A percentile compares a stretch with the other conserved stretches of the same genome.
Evolutionary conservation across 2,113 vertebrate species (phyloP).

Genomic region (Coreoperca whiteheadi): DNA sequence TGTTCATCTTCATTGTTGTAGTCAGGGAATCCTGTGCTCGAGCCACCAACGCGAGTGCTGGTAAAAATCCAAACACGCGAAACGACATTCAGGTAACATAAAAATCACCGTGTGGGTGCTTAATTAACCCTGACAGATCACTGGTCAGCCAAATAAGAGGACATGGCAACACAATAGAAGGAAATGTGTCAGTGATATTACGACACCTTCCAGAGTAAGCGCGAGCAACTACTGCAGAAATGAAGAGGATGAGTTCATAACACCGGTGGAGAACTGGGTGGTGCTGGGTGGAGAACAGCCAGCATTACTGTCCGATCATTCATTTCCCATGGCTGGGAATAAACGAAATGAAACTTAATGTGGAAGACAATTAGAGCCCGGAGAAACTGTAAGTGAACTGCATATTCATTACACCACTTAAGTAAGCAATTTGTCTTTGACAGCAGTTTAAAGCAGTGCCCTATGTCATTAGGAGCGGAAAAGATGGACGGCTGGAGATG

Average conservation of each 20-base stretch:
- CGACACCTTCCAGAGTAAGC: not conserved
- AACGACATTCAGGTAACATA: not conserved
- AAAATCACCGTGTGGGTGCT: not conserved
- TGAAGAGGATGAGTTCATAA: not conserved
- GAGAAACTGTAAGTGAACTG: conserved; percentile 9
- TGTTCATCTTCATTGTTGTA: not conserved
- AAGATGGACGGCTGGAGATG: conserved; percentile 21
- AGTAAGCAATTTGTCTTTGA: not conserved
- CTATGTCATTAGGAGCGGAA: not conserved
- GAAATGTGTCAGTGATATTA: conserved; percentile 15
- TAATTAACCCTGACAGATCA: not conserved
- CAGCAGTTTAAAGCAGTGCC: conserved; percentile 5
- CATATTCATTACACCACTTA: not conserved
- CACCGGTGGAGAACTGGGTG: not conserved
- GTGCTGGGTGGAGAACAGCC: not conserved
- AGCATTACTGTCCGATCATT: not conserved
- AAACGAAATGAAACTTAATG: conserved; percentile 32
- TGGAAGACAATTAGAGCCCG: conserved; percentile 16
- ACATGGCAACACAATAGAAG: conserved; percentile 3
- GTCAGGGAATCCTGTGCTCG: too few relatives aligned
- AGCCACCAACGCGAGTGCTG: too few relatives aligned
- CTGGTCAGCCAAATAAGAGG: not conserved
- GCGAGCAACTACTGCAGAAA: not conserved
- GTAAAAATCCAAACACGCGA: not conserved
- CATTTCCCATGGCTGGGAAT: conserved; percentile 9